Evolutionary conservation across 2,113 vertebrate species (phyloP).

Genomic region (Podocnemis expansa): DNA sequence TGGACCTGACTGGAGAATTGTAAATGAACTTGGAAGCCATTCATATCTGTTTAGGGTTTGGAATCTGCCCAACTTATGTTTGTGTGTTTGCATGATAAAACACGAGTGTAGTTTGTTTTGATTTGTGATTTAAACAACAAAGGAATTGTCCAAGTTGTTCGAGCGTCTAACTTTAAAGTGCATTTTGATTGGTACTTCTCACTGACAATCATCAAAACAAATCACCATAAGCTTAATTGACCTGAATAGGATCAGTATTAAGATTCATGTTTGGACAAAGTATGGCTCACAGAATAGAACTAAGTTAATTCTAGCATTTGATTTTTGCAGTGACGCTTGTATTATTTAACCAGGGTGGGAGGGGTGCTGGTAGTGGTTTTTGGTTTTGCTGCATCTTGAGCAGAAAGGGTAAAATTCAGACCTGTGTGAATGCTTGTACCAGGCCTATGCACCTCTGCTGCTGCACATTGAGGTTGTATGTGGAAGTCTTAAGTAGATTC

Average conservation of each 20-base stretch:
- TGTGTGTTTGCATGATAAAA: not conserved
- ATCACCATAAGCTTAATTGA: not conserved
- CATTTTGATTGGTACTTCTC: not conserved
- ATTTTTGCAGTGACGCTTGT: not conserved
- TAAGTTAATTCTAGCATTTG: not conserved
- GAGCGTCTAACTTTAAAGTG: not conserved
- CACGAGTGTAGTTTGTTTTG: not conserved
- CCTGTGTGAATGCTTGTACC: not conserved
- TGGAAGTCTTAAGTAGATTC: not conserved
- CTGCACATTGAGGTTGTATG: not conserved
- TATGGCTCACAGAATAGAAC: not conserved
- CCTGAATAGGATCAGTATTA: not conserved
- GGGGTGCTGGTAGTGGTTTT: not conserved
- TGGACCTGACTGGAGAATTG: not conserved
- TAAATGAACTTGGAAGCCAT: not conserved
- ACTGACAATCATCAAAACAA: not conserved
- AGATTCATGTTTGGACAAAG: not conserved
- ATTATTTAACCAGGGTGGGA: not conserved
- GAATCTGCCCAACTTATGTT: not conserved
- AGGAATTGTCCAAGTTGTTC: not conserved
- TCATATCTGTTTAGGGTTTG: not conserved
- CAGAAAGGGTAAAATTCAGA: not conserved
- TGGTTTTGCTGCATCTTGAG: fast-evolving
- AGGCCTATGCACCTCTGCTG: not conserved
- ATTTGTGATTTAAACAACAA: conserved; percentile 27